These are phyloP conservation scores for Paracentrotus lividus DNA, from an alignment of 53 echinoderm and acorn worm genomes.

Conservation along the genomic window DNA sequence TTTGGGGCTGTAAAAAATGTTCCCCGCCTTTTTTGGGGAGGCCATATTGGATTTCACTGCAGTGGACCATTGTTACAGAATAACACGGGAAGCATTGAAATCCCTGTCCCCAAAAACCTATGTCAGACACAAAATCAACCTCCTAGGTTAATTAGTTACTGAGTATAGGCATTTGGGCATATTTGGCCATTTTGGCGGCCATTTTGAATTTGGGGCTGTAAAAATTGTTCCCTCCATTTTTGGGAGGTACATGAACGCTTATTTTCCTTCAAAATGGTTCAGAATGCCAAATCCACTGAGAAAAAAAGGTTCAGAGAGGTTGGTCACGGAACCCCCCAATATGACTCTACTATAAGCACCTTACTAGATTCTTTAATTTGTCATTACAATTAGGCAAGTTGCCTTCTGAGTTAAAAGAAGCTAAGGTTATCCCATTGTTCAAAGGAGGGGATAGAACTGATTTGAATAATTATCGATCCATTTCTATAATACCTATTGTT, in stretches of 20 bases:
- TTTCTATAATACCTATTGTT: too few species aligned
- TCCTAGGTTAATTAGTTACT: too few species aligned
- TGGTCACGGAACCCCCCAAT: background rate
- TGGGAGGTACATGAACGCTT: background rate
- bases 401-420: too few species aligned
- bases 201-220: background rate
- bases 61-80: too few species aligned
- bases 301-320: background rate
- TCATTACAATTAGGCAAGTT: too few species aligned
- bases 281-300: constrained; percentile 28
- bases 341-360: too few species aligned
- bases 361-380: too few species aligned
- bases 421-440: too few species aligned
- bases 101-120: constrained; percentile 12
- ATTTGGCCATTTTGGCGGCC: background rate
- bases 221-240: background rate
- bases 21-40: too few species aligned
- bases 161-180: background rate
- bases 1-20: too few species aligned
- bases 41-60: constrained; percentile 22
- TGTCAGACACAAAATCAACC: background rate
- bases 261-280: constrained; percentile 12
- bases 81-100: background rate
- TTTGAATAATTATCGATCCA: too few species aligned
- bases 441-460: too few species aligned